phyloP scores from a whole-genome alignment of 2,888 invertebrate species.

The Polyploca ridens region DNA sequence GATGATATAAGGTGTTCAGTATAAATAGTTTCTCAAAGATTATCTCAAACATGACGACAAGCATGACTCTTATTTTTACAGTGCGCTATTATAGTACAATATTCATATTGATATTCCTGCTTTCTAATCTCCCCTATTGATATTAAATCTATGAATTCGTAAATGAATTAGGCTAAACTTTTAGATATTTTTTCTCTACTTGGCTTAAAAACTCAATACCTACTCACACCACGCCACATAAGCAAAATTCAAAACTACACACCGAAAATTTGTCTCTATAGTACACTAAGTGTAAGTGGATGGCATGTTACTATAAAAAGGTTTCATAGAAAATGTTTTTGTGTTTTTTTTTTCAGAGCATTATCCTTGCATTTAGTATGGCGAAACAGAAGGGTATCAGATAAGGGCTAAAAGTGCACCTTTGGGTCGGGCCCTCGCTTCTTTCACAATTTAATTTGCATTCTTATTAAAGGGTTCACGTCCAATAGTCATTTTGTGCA shows the following conservation, averaged over 20 bases:
- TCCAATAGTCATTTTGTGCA: conserved; percentile 49
- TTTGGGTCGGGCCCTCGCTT: conserved; percentile 45
- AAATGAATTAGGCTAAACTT: not conserved
- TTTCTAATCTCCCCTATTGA: too few relatives aligned
- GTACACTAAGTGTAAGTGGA: conserved; percentile 23
- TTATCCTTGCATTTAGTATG: conserved; percentile 38
- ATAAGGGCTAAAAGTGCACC: conserved; percentile 51
- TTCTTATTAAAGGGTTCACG: conserved; percentile 55
- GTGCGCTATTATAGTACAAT: too few relatives aligned
- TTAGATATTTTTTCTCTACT: not conserved
- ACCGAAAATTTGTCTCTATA: conserved; percentile 24
- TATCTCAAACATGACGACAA: too few relatives aligned
- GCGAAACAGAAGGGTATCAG: conserved; percentile 42
- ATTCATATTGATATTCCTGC: too few relatives aligned
- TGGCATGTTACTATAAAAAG: conserved; percentile 31
- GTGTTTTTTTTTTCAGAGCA: conserved; percentile 40
- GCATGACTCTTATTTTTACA: too few relatives aligned
- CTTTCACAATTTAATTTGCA: conserved; percentile 64
- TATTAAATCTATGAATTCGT: too few relatives aligned
- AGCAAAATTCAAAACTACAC: conserved; percentile 25
- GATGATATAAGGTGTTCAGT: too few relatives aligned
- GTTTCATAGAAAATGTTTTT: conserved; percentile 36
- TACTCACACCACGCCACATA: not conserved
- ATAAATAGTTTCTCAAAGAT: too few relatives aligned
- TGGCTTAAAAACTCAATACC: not conserved